Percentiles rank a stretch among this genome's conserved stretches.
Evolutionary conservation across 2,888 invertebrate genomes (phyloP).

Genomic region (Rotaria macrura): DNA sequence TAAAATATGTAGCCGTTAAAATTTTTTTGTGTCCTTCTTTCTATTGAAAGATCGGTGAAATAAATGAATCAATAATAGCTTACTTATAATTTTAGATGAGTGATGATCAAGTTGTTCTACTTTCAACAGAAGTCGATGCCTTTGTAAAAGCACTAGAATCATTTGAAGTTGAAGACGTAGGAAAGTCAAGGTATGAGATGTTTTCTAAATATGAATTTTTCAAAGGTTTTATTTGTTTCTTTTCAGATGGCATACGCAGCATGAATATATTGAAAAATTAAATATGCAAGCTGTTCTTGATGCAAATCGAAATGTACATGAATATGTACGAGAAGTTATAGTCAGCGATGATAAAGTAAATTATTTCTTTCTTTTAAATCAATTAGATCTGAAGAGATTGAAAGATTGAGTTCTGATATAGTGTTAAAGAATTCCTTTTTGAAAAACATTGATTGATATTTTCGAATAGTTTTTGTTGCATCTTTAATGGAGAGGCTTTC

Average conservation of each 20-base stretch:
- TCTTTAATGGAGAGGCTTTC: too few species aligned
- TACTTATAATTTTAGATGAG: neutral
- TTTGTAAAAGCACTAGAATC: slow-evolving; percentile 64
- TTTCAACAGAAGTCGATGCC: slow-evolving; percentile 59
- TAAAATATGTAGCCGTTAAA: too few species aligned
- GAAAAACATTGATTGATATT: too few species aligned
- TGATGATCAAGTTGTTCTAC: slow-evolving; percentile 37
- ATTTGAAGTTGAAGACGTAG: slow-evolving; percentile 61
- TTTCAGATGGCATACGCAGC: slow-evolving; percentile 51
- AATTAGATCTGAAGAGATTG: too few species aligned
- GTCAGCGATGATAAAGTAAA: slow-evolving; percentile 64
- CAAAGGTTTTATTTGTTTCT: too few species aligned
- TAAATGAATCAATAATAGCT: too few species aligned
- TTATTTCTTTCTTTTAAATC: neutral
- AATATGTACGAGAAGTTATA: slow-evolving; percentile 71
- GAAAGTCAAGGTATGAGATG: slow-evolving; percentile 54
- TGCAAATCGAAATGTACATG: slow-evolving; percentile 66
- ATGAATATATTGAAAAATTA: slow-evolving; percentile 69
- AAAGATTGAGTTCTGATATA: too few species aligned
- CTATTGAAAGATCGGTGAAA: too few species aligned
- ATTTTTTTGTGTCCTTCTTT: too few species aligned
- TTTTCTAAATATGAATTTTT: too few species aligned
- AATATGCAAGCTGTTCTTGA: slow-evolving; percentile 77
- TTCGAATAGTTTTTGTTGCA: too few species aligned
- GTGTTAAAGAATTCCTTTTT: too few species aligned